A percentile compares a stretch with the other conserved stretches of the same genome.
phyloP scores from a whole-genome alignment of 2,113 vertebrate genomes.

The Synchiropus splendidus region DNA sequence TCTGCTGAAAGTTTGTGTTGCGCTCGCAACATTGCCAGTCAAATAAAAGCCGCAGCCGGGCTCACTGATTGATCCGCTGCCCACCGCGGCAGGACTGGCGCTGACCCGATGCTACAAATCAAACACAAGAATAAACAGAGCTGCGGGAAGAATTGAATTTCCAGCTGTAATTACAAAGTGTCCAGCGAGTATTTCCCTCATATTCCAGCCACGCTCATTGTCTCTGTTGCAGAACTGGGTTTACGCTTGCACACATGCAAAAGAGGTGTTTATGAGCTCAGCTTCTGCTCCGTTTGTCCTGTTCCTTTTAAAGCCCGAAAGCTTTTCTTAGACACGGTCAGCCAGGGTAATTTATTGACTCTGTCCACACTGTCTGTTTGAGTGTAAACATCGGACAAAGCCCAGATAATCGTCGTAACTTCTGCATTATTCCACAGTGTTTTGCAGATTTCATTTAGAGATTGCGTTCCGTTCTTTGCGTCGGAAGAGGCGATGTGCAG shows the following conservation, averaged over 20 bases:
- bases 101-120: no score
- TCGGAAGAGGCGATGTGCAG: slow-evolving; percentile 16
- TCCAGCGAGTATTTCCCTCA: no score
- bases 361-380: slow-evolving; percentile 32
- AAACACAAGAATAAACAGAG: no score
- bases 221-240: no score
- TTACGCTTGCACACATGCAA: slow-evolving; percentile 14
- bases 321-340: slow-evolving; percentile 36
- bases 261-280: slow-evolving; percentile 24
- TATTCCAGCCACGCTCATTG: no score
- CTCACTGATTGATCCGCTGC: no score
- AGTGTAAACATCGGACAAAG: slow-evolving; percentile 37
- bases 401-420: slow-evolving; percentile 48
- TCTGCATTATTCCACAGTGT: slow-evolving; percentile 25
- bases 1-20: no score
- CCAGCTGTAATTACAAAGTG: no score
- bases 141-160: no score
- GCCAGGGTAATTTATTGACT: slow-evolving; percentile 27
- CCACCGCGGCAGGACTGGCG: no score
- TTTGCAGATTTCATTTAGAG: slow-evolving; percentile 3
- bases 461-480: background rate
- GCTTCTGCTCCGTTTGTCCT: slow-evolving; percentile 19
- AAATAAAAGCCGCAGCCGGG: no score
- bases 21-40: no score
- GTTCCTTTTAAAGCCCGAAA: slow-evolving; percentile 22